Conservation (phyloP, 2,888 invertebrate species). For the Emmelina monodactyla region DNA sequence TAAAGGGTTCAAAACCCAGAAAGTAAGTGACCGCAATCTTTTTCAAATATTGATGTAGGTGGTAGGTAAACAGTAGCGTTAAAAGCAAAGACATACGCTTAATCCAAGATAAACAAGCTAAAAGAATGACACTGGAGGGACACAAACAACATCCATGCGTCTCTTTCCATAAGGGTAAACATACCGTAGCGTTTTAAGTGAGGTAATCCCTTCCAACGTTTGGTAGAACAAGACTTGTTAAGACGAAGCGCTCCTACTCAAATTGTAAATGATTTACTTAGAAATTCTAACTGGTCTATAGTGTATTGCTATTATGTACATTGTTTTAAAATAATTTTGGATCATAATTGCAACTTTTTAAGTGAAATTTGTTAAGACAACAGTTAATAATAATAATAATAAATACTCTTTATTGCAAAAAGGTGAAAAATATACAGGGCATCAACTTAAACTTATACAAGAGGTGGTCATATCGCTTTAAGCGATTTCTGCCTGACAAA, state of each 20-base stretch:
- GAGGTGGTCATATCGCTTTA: too few relatives aligned
- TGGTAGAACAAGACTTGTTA: slow-evolving; percentile 34
- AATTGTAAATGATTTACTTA: slow-evolving; percentile 47
- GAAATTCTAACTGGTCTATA: too few relatives aligned
- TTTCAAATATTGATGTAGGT: slow-evolving; percentile 54
- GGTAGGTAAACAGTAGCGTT: slow-evolving; percentile 55
- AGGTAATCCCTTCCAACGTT: slow-evolving; percentile 46
- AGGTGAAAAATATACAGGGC: too few relatives aligned
- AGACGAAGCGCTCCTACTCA: slow-evolving; percentile 37
- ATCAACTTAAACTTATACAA: too few relatives aligned
- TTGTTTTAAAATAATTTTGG: too few relatives aligned
- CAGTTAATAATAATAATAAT: too few relatives aligned
- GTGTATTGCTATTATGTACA: too few relatives aligned
- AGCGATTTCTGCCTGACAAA: too few relatives aligned
- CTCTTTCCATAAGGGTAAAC: slow-evolving; percentile 40
- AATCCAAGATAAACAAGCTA: slow-evolving; percentile 58
- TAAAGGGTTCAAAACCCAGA: slow-evolving; percentile 47
- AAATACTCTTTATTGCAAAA: too few relatives aligned
- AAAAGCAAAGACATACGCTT: slow-evolving; percentile 60
- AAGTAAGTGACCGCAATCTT: slow-evolving; percentile 46
- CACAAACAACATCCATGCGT: slow-evolving; percentile 33
- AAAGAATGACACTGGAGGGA: slow-evolving; percentile 52
- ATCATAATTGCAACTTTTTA: too few relatives aligned
- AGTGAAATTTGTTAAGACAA: too few relatives aligned
- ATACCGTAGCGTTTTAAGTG: slow-evolving; percentile 38